Base-by-base conservation (phyloP, 1,140 invertebrate species). In the Nephila pilipes region DNA sequence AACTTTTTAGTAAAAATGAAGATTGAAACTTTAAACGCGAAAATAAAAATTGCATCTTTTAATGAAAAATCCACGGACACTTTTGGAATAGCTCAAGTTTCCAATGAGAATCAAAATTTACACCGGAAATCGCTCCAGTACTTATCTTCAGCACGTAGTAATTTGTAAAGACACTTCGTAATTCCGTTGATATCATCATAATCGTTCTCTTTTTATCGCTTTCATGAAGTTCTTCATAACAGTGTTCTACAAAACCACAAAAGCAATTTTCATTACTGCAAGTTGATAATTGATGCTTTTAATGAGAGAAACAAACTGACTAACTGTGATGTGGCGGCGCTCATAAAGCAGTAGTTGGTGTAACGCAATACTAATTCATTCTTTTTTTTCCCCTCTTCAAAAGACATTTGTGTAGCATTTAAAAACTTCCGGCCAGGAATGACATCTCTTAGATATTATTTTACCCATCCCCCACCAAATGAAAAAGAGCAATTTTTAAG, bases 181-280 rank as follows among this genome's bases (percentile, higher is more conserved):
- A 75, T 75, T 75, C 29, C 18, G 32, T 32, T 32, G 32, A 32
- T 29, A 75, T 29, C 69, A 20, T 36, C 69, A 32, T 75, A 75
- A 75, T 75, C 32, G 12, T 75, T 75, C 69, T 20, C 29, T 75
- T 29, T 75, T 36, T 36, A 29, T 20, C 69, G 29, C 69, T 3
- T 16, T 36, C 69, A 36, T 32, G 20, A 75, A 75, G 29, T 75
- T 75, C 69, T 36, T 36, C 69, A 75, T 75, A 36, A 75, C 29
- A 14, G 32, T 75, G 16, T 32, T 75, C 2, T 75, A 75, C 69
- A 10, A 46, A 46, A 36, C 69, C 69, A 75, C 14, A 75, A 75
- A 75, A 29, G 29, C 69, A 75, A 75, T 75, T 75, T 75, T 75
- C 69, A 75, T 75, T 75, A 20, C 69, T 18, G 6, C 69, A 75